Conservation (phyloP, 2,888 invertebrate species). For the Epirrhoe tristata region DNA sequence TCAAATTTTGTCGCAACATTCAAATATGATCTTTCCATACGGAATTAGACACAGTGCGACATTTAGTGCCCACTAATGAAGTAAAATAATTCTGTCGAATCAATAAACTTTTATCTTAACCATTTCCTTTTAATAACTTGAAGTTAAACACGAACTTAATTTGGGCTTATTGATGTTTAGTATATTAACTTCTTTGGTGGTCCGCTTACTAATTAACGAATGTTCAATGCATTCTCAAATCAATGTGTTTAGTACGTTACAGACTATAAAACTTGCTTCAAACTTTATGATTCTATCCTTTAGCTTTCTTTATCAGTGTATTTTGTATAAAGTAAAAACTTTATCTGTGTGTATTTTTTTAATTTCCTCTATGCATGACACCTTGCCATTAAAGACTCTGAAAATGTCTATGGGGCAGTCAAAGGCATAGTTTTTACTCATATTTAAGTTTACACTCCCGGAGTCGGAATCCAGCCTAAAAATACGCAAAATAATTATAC, state of each 20-base stretch:
- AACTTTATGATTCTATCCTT: conserved; percentile 62
- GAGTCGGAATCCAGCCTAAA: no score
- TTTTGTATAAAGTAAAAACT: not conserved
- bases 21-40: conserved; percentile 7
- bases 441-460: no score
- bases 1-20: not conserved
- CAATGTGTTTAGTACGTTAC: conserved; percentile 41
- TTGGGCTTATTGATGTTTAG: conserved; percentile 48
- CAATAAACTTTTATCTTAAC: conserved; percentile 48
- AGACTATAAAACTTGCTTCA: conserved; percentile 60
- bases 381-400: no score
- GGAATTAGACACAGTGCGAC: conserved; percentile 24
- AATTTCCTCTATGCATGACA: no score
- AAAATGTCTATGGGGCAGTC: no score
- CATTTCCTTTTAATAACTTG: conserved; percentile 51
- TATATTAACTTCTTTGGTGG: conserved; percentile 69
- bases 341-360: no score
- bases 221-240: conserved; percentile 59
- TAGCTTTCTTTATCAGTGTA: conserved; percentile 48
- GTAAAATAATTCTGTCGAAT: conserved; percentile 38
- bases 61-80: conserved; percentile 44
- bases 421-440: no score
- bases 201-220: conserved; percentile 71
- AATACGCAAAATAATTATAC: no score
- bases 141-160: conserved; percentile 50